Percentiles rank a stretch among this genome's conserved stretches.
Conservation (phyloP, 2,888 invertebrate species). For the Euplagia quadripunctaria region DNA sequence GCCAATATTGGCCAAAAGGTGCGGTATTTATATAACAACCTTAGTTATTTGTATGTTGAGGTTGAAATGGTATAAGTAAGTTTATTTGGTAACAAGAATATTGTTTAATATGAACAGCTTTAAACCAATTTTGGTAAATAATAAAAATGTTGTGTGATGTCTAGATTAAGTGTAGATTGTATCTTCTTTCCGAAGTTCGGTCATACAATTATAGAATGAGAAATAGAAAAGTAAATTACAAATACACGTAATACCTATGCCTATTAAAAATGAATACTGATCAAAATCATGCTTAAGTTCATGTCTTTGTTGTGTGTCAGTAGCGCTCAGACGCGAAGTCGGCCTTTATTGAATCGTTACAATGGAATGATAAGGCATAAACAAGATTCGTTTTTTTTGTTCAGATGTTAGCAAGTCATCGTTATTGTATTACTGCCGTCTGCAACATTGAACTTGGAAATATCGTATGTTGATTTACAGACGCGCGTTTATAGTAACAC, state of each 20-base stretch:
- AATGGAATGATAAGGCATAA: constrained; percentile 65
- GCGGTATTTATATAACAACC: constrained; percentile 32
- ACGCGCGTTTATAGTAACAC: constrained; percentile 40
- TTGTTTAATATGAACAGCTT: not conserved
- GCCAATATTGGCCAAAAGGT: constrained; percentile 62
- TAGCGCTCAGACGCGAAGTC: constrained; percentile 53
- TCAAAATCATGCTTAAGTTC: constrained; percentile 17
- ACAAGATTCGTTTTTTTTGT: constrained; percentile 54
- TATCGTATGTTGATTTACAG: constrained; percentile 47
- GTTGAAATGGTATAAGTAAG: not conserved
- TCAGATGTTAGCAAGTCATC: constrained; percentile 65
- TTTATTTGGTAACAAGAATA: not conserved
- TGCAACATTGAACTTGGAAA: constrained; percentile 74
- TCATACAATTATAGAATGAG: not conserved
- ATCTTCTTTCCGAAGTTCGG: not conserved
- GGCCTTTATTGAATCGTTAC: constrained; percentile 55
- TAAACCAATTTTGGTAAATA: not conserved
- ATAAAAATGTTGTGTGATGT: not conserved
- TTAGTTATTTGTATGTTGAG: not conserved
- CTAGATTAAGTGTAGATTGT: not conserved
- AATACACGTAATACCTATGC: not conserved
- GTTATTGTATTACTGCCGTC: constrained; percentile 58
- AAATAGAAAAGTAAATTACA: not conserved
- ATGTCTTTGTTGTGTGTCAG: constrained; percentile 61
- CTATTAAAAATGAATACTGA: not conserved